Conservation (phyloP, 2,797 vertebrate genomes). For the Schizothorax lantsangensis region DNA sequence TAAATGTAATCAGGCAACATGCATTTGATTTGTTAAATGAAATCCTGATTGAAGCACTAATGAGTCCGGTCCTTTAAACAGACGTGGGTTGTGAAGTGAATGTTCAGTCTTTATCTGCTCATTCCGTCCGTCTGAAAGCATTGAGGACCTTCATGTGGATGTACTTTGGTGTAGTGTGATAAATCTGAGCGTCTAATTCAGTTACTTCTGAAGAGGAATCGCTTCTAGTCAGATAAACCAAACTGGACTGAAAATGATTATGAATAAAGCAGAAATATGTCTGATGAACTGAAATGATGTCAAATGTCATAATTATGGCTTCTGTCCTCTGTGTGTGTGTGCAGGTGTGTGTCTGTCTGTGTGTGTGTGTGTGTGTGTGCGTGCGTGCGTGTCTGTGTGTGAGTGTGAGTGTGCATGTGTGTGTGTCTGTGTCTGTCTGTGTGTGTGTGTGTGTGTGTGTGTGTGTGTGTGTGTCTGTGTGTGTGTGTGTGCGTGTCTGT, state of each 20-base stretch:
- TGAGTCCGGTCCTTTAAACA: not conserved
- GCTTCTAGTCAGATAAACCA: not conserved
- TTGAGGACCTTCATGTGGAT: not conserved
- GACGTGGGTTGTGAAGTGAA: not conserved
- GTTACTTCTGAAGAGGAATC: not conserved
- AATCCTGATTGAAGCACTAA: slow-evolving; percentile 5
- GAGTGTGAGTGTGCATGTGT: too few species aligned
- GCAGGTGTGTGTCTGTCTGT: too few species aligned
- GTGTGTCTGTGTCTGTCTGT: too few species aligned
- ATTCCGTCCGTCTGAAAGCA: not conserved
- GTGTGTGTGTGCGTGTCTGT: too few species aligned
- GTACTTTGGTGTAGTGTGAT: not conserved
- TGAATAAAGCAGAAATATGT: not conserved
- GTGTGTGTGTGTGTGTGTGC: too few species aligned
- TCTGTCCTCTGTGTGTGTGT: not conserved
- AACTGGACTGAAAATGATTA: not conserved
- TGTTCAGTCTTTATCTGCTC: not conserved
- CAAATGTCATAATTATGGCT: not conserved
- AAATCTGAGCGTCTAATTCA: not conserved
- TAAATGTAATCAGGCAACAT: slow-evolving; percentile 41
- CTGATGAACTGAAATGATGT: not conserved
- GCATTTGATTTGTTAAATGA: slow-evolving; percentile 22
- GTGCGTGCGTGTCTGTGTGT: too few species aligned
- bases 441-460: too few species aligned
- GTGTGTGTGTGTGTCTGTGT: too few species aligned